Percentiles rank a stretch among this genome's conserved stretches.
Evolutionary conservation across 2,888 invertebrate genomes (phyloP).

Genomic region (Priapulus caudatus): DNA sequence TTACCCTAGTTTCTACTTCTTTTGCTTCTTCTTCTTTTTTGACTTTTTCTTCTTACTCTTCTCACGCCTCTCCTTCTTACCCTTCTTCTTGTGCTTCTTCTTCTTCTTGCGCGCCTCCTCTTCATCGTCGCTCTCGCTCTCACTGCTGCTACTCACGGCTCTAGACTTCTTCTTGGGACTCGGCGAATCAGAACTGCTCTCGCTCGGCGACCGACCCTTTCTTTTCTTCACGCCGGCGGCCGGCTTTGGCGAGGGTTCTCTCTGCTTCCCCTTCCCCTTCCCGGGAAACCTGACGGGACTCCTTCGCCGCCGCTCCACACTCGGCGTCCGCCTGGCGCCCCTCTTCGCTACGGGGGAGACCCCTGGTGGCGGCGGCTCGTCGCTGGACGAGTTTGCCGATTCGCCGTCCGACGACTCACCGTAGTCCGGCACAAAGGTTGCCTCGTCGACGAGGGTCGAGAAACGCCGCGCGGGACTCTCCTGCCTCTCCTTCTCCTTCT

Average conservation of each 20-base stretch:
- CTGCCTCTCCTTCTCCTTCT: neutral
- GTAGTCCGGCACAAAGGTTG: neutral
- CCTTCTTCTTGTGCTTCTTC: neutral
- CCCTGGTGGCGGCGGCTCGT: neutral
- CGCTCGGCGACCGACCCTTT: too few relatives aligned
- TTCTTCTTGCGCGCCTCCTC: neutral
- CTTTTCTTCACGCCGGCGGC: too few relatives aligned
- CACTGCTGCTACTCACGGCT: neutral
- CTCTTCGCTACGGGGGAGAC: neutral
- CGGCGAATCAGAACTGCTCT: too few relatives aligned
- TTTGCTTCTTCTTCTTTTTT: neutral
- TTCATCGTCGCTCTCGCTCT: neutral
- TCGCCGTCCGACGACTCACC: neutral
- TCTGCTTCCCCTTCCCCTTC: too few relatives aligned
- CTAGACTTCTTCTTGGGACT: too few relatives aligned
- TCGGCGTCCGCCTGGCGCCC: neutral
- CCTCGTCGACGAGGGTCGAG: neutral
- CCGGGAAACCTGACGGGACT: neutral
- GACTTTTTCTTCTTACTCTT: neutral
- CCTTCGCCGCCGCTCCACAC: neutral
- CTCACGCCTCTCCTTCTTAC: neutral
- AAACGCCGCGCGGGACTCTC: neutral
- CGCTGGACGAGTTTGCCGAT: too few relatives aligned
- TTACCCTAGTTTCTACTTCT: neutral
- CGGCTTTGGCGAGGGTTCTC: too few relatives aligned